Evolutionary conservation across 2,797 vertebrate species (phyloP), one percentile per base, ranked within the genome.

Genomic region (Hephaestus fuliginosus): DNA sequence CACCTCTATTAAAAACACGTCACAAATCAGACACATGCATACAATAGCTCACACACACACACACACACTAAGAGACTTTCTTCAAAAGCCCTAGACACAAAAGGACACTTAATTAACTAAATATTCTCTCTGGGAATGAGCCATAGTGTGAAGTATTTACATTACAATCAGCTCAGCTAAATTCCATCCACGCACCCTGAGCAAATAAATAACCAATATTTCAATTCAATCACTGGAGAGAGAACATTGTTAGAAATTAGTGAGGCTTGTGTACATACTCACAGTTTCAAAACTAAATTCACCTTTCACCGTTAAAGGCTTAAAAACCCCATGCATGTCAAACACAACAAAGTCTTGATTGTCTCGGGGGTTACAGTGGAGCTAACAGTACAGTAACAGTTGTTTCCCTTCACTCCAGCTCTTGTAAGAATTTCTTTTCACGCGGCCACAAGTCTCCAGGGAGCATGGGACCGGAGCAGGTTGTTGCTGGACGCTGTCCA

Each of bases 401-500:
- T 76, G 67, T 55, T 65, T 76, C 46, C 39, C 39, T 20, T 84
- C 57, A 7, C 70, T 68, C 14, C 28, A n/a, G 46, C 55, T 64
- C 74, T 71, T 43, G 62, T 69, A 30, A 53, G 60, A 63, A 44
- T 70, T 13, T 76, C 7, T 80, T 70, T 43, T 83, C 57, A 68
- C 44, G 44, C 18, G 74, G 65, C 58, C 1, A 62, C 53, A 9
- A 25, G 57, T 74, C 84, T 73, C 55, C 1, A 1, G 84, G 46
- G 84, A 76, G 12, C n/a, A 0, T 0, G 68, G 72, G 33, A 80
- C 51, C 11, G n/a, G 25, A 79, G 73, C 84, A 88, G 82, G 83
- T 92, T 88, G 81, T 92, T 86, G 70, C 84, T 92, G 85, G 89
- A 93, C 64, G 9, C 58, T 56, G 72, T 82, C 89, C 84, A 85